Evolutionary conservation across 2,797 vertebrate genomes (phyloP).

Genomic region (Chelmon rostratus): DNA sequence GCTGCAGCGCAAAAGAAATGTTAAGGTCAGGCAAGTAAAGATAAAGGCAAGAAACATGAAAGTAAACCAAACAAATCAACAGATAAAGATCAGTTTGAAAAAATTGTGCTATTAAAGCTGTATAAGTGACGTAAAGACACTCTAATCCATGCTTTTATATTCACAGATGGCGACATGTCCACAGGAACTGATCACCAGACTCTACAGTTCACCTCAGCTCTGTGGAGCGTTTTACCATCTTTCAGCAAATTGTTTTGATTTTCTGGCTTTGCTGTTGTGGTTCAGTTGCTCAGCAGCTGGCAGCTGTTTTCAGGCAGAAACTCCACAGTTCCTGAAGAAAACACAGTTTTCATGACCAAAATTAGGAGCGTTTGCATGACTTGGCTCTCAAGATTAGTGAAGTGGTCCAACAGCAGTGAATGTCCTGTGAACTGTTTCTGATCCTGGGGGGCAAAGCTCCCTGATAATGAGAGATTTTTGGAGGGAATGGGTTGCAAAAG

Average conservation of each 20-base stretch:
- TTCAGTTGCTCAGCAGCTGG: not conserved
- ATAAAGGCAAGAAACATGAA: not conserved
- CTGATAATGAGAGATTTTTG: not conserved
- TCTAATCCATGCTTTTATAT: not conserved
- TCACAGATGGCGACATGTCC: not conserved
- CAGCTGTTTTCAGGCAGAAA: not conserved
- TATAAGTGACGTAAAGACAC: not conserved
- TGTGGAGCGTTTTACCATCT: not conserved
- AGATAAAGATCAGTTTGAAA: no score
- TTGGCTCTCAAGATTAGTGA: not conserved
- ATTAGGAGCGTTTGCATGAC: not conserved
- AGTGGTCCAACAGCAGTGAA: no score
- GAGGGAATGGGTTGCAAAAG: not conserved
- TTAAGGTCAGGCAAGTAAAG: not conserved
- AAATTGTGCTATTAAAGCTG: no score
- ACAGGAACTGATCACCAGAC: not conserved
- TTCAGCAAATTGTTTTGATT: not conserved
- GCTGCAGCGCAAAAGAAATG: not conserved
- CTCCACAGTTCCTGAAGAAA: not conserved
- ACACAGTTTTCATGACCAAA: not conserved
- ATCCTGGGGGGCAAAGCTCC: not conserved
- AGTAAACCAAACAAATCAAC: not conserved
- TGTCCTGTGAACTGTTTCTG: not conserved
- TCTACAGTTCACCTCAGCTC: not conserved
- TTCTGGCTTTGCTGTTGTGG: not conserved